Evolutionary conservation across 2,797 vertebrate species (phyloP).

Genomic region (Valencia hispanica): DNA sequence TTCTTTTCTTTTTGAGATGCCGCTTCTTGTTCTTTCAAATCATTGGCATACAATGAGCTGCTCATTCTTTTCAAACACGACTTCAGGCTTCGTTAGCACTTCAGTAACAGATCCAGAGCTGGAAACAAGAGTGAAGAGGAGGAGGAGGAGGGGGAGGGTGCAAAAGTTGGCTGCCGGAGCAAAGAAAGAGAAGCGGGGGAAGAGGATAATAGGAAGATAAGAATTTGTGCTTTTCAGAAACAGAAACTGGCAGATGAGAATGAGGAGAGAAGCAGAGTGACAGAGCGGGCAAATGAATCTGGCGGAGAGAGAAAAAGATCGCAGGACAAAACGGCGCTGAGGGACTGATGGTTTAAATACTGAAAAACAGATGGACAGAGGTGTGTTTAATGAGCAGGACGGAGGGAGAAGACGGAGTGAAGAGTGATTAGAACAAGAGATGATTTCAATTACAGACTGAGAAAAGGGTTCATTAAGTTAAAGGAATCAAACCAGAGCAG

Average conservation of each 20-base stretch:
- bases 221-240: neutral
- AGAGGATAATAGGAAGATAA: neutral
- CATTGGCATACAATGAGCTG: neutral
- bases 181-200: neutral
- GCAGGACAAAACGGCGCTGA: neutral
- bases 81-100: neutral
- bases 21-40: neutral
- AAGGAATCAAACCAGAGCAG: neutral
- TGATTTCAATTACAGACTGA: neutral
- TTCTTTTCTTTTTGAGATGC: neutral
- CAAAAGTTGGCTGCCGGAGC: neutral
- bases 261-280: neutral
- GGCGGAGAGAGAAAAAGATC: neutral
- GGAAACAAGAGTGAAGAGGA: neutral
- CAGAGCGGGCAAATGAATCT: neutral
- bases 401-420: neutral
- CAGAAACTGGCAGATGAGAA: neutral
- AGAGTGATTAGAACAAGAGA: neutral
- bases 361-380: neutral
- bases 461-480: neutral
- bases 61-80: neutral
- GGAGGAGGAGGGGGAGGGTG: neutral
- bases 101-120: constrained; percentile 10
- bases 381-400: neutral
- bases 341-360: too few relatives aligned